Evolutionary conservation across 2,113 vertebrate genomes (phyloP).

Genomic region (Gracilinanus agilis): DNA sequence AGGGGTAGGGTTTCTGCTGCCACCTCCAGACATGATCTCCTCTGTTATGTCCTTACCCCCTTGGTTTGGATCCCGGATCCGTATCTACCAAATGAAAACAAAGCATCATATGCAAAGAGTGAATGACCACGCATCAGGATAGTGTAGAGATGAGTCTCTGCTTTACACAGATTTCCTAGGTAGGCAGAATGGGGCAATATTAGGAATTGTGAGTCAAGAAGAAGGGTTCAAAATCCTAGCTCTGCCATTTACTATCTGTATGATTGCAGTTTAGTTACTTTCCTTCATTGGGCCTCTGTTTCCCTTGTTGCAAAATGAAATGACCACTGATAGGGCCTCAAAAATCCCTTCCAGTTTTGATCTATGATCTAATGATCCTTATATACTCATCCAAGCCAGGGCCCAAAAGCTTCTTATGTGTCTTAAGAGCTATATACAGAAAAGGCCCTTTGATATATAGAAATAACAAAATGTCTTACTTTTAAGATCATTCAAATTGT

Average conservation of each 20-base stretch:
- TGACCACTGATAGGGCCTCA: neutral
- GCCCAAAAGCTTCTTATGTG: neutral
- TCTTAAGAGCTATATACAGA: neutral
- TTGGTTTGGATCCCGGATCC: conserved; percentile 98
- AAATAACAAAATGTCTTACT: conserved; percentile 7
- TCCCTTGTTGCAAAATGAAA: neutral
- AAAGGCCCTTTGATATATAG: neutral
- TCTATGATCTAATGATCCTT: neutral
- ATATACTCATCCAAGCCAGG: neutral
- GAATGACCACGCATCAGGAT: neutral
- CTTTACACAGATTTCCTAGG: neutral
- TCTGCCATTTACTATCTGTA: neutral
- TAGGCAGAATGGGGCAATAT: neutral
- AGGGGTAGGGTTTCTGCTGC: conserved; percentile 96
- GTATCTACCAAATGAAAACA: conserved; percentile 88
- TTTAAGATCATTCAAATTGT: conserved; percentile 47
- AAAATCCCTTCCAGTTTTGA: neutral
- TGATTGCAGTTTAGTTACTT: neutral
- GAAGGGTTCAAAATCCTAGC: neutral
- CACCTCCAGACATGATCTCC: conserved; percentile 98
- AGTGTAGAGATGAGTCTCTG: neutral
- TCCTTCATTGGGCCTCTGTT: neutral
- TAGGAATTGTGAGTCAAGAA: neutral
- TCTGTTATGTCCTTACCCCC: conserved; percentile 98
- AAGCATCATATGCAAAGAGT: neutral